phyloP scores from a whole-genome alignment of 37 sponge, comb jelly and placozoan species.

The Crambe crambe region DNA sequence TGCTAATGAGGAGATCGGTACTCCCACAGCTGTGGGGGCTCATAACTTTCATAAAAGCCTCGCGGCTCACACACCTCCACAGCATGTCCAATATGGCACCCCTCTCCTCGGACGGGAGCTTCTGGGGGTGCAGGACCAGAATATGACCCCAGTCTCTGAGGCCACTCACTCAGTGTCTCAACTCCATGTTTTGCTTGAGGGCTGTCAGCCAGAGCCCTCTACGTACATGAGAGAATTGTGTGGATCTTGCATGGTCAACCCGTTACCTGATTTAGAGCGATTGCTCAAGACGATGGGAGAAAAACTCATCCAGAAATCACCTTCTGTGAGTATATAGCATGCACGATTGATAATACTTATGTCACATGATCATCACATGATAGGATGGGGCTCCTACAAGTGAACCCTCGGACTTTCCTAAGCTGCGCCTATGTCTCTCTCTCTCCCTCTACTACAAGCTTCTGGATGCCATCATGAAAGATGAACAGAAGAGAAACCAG shows the following conservation, averaged over 20 bases:
- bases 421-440: slow-evolving; percentile 34
- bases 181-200: slow-evolving; percentile 57
- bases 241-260: slow-evolving; percentile 48
- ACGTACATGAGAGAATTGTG: slow-evolving; percentile 37
- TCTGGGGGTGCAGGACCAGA: slow-evolving; percentile 27
- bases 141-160: slow-evolving; percentile 79
- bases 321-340: slow-evolving; percentile 13
- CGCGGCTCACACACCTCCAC: slow-evolving; percentile 39
- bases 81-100: slow-evolving; percentile 60
- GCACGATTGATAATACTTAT: neutral
- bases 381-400: neutral
- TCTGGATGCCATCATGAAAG: slow-evolving; percentile 40
- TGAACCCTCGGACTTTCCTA: slow-evolving; percentile 44
- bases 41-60: neutral
- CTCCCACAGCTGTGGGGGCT: slow-evolving; percentile 41
- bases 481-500: slow-evolving; percentile 46
- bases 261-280: slow-evolving; percentile 36
- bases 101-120: slow-evolving; percentile 70
- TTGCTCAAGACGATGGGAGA: slow-evolving; percentile 29
- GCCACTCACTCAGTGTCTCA: slow-evolving; percentile 79
- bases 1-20: slow-evolving; percentile 77
- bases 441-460: slow-evolving; percentile 67
- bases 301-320: slow-evolving; percentile 20
- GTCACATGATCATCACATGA: neutral
- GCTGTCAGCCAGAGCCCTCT: slow-evolving; percentile 45